Evolutionary conservation across 1,140 invertebrate species (phyloP).

Genomic region (Agraylea sexmaculata): DNA sequence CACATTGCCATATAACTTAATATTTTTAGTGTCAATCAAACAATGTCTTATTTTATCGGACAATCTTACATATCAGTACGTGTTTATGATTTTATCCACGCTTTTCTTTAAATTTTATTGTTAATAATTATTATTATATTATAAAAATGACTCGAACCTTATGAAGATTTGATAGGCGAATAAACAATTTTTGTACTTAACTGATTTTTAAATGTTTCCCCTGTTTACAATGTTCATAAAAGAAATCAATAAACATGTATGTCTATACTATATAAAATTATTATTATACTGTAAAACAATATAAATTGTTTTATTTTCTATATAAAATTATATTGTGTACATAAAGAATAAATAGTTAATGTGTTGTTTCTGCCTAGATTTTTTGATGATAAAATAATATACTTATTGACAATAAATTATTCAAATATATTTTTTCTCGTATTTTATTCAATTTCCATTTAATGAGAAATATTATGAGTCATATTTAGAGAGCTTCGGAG

Average conservation of each 20-base stretch:
- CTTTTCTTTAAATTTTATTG: background rate
- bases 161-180: background rate
- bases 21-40: too few species aligned
- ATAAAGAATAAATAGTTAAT: conserved; percentile 10
- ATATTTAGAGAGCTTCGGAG: too few species aligned
- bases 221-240: too few species aligned
- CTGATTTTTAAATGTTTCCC: conserved; percentile 1
- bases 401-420: conserved; percentile 18
- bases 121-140: conserved; percentile 8
- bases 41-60: too few species aligned
- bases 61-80: background rate
- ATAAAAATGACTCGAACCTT: background rate
- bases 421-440: too few species aligned
- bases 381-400: conserved; percentile 11
- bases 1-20: too few species aligned
- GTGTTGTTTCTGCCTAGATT: conserved; percentile 14
- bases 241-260: conserved; percentile 8
- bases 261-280: too few species aligned
- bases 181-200: conserved; percentile 11
- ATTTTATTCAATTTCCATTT: too few species aligned
- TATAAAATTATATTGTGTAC: conserved; percentile 10
- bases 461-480: too few species aligned
- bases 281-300: conserved; percentile 11
- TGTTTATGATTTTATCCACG: background rate
- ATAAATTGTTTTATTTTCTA: conserved; percentile 13